Evolutionary conservation across 2,888 invertebrate genomes (phyloP), one percentile per base, ranked within the genome.

Genomic region (Seira sanloemensis): DNA sequence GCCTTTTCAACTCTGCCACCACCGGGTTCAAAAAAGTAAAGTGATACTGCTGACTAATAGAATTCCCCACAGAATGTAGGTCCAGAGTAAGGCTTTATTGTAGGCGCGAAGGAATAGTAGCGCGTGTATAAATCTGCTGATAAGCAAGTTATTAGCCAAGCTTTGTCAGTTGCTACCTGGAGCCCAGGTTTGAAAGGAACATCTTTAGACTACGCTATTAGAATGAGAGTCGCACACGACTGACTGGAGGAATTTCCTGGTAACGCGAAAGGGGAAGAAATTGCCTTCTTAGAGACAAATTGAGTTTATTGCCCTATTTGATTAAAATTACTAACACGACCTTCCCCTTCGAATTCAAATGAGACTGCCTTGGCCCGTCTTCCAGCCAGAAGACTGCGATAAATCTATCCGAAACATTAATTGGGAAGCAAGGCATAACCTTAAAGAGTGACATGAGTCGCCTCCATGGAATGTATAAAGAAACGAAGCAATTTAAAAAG

Each of bases 281-380:
- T 37, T 12, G 37, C 37, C 12, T 37, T 37, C 37, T 37, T 37
- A 37, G 71, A 67, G 76, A 86, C 87, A 87, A 88, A 88, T 87
- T 87, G 88, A 88, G 86, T 87, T 87, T 86, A 83, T 84, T 85
- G 84, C 86, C 78, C 83, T 84, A 87, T 87, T 87, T 87, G 87
- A 86, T 88, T 88, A 88, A 88, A 88, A 88, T 88, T 88, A 84
- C 82, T 81, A 68, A 86, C 88, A 88, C 86, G 88, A 88, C 81
- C 76, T 82, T 37, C 82, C 72, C 66, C 46, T 74, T 85, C 82
- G 74, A 86, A 87, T 87, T 88, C 88, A 87, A 87, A 85, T 85
- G 85, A 87, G 85, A 80, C 58, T 75, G 58, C 72, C 81, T 87
- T 83, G 85, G 78, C 37, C 37, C 5, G 4, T 12, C 12, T 4